phyloP scores from a whole-genome alignment of 2,113 vertebrate species.

The Delphinapterus leucas region DNA sequence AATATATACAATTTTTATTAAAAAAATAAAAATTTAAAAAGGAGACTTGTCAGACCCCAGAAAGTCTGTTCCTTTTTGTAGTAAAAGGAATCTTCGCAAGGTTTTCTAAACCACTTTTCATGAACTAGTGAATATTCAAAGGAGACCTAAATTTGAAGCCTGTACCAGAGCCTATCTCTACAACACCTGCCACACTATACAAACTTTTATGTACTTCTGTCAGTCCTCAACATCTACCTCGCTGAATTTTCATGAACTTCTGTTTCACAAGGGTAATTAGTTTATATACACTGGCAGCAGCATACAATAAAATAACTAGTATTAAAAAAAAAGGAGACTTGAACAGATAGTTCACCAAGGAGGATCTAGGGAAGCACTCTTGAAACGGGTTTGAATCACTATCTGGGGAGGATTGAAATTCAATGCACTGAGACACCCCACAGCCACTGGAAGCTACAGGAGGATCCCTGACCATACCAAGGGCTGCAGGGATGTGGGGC shows the following conservation, averaged over 20 bases:
- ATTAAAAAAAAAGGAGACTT: not conserved
- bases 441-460: not conserved
- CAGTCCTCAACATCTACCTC: slow-evolving; percentile 85
- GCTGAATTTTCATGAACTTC: slow-evolving; percentile 80
- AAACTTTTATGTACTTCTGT: slow-evolving; percentile 77
- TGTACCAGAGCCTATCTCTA: slow-evolving; percentile 78
- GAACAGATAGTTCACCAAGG: not conserved
- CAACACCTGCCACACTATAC: slow-evolving; percentile 82
- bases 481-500: not conserved
- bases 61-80: not conserved
- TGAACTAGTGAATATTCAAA: slow-evolving; percentile 63
- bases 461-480: accelerated
- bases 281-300: slow-evolving; percentile 80
- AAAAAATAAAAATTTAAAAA: not conserved
- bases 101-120: slow-evolving; percentile 73
- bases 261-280: slow-evolving; percentile 80
- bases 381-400: not conserved
- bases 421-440: not conserved
- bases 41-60: not conserved
- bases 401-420: not conserved
- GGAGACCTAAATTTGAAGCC: slow-evolving; percentile 74
- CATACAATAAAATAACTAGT: slow-evolving; percentile 79
- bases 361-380: not conserved
- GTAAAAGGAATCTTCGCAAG: slow-evolving; percentile 39
- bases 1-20: not conserved